Conservation (phyloP, 2,113 vertebrate genomes). For the Ceyx margarethae region DNA sequence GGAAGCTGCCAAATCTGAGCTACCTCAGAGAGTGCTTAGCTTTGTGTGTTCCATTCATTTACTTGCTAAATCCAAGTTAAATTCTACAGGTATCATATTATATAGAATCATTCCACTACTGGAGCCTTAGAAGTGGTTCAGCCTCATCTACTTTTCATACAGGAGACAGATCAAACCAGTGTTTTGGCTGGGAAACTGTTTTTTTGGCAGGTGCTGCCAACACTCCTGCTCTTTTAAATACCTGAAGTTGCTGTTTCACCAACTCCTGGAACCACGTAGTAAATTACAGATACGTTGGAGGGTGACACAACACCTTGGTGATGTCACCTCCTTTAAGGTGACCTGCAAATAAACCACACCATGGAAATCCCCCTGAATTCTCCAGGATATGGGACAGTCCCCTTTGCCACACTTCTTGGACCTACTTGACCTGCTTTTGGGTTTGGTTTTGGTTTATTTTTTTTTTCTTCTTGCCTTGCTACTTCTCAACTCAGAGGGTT, state of each 20-base stretch:
- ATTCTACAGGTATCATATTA: neutral
- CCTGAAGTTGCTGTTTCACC: slow-evolving; percentile 35
- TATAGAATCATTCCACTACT: neutral
- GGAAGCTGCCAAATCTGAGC: neutral
- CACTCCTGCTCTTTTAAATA: neutral
- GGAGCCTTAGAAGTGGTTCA: neutral
- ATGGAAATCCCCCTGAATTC: slow-evolving; percentile 44
- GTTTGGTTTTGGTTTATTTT: neutral
- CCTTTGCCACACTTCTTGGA: slow-evolving; percentile 4
- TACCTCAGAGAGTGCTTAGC: neutral
- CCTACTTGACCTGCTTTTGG: neutral
- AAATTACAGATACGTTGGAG: neutral
- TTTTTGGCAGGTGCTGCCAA: neutral
- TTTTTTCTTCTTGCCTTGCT: neutral
- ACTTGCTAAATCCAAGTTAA: neutral
- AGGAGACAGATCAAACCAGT: neutral
- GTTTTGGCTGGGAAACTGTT: neutral
- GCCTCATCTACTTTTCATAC: neutral
- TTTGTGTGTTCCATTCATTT: neutral
- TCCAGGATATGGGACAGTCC: neutral
- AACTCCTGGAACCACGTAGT: neutral
- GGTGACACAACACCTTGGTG: neutral
- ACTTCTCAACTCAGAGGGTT: neutral
- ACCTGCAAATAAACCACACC: neutral
- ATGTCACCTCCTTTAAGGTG: neutral